A percentile compares a stretch with the other conserved stretches of the same genome.
Conservation (phyloP, 2,113 vertebrate species). For the Mystacornis crossleyi region DNA sequence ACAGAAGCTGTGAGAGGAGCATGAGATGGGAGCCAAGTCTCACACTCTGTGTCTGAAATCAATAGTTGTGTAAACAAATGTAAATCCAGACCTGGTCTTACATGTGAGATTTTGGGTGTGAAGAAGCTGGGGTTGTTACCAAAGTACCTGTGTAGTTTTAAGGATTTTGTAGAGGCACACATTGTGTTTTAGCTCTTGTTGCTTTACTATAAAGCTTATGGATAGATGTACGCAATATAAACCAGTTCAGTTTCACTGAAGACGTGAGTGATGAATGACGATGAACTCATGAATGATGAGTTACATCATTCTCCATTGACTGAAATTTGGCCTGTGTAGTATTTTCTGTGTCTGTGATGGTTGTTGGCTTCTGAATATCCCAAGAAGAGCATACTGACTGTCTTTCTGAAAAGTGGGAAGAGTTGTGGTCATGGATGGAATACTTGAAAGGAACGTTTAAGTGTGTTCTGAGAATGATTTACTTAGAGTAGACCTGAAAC, state of each 20-base stretch:
- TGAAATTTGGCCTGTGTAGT: neutral
- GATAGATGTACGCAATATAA: neutral
- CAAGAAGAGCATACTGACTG: neutral
- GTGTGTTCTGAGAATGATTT: neutral
- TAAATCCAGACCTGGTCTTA: neutral
- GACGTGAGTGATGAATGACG: neutral
- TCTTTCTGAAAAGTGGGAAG: neutral
- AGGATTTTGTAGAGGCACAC: neutral
- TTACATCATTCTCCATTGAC: neutral
- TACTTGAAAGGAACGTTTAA: neutral
- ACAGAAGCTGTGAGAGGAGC: neutral
- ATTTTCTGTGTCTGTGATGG: neutral
- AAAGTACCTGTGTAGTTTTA: neutral
- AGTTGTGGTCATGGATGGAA: neutral
- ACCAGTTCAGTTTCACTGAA: neutral
- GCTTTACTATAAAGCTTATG: neutral
- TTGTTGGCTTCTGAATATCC: neutral
- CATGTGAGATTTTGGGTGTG: fast-evolving
- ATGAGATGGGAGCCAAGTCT: neutral
- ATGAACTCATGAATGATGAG: neutral
- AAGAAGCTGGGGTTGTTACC: neutral
- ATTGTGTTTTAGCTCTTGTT: neutral
- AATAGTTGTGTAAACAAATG: neutral
- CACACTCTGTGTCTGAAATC: neutral
- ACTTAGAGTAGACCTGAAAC: neutral